Evolutionary conservation across 2,888 invertebrate species (phyloP), one percentile per base, ranked within the genome.

Genomic region (Ferdinandea cuprea): DNA sequence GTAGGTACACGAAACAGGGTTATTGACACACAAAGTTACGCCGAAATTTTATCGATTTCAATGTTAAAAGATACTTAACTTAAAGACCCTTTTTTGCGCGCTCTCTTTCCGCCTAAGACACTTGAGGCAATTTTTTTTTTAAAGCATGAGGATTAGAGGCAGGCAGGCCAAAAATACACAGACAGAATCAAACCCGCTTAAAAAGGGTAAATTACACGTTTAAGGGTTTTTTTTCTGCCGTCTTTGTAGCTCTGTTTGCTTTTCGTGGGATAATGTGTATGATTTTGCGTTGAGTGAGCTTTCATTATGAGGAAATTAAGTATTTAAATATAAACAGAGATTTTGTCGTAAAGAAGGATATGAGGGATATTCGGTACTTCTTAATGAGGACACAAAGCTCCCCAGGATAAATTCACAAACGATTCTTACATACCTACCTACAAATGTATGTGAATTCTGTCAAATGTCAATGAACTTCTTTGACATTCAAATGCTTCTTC

Each of bases 401-500:
- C 11, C 17, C 42, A 25, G 25, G 25, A n/a, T 25, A 5, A 25
- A 3, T 25, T 25, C 19, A 21, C n/a, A 44, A 54, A 30, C 11
- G 44, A 52, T 52, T 50, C 11, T 1, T 15, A n/a, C 15, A 4
- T 17, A 30, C n/a, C n/a, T n/a, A n/a, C n/a, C n/a, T n/a, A n/a
- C n/a, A n/a, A n/a, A n/a, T n/a, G n/a, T n/a, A 15, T 30, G 11
- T 50, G 13, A 37, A 11, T 13, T 11, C 68, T 65, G 69, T 65
- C 66, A 78, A 71, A 73, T 73, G 83, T 78, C 83, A 83, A 68
- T 78, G 78, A 83, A 78, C 78, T 68, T 66, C 44, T 71, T 77
- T 81, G 76, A 76, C 76, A 81, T 76, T 76, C 59, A 9, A n/a
- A 52, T 32, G 1, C 42, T 58, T 6, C n/a, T n/a, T n/a, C n/a